phyloP scores from a whole-genome alignment of 1,140 invertebrate species.

The Hypothenemus hampei region DNA sequence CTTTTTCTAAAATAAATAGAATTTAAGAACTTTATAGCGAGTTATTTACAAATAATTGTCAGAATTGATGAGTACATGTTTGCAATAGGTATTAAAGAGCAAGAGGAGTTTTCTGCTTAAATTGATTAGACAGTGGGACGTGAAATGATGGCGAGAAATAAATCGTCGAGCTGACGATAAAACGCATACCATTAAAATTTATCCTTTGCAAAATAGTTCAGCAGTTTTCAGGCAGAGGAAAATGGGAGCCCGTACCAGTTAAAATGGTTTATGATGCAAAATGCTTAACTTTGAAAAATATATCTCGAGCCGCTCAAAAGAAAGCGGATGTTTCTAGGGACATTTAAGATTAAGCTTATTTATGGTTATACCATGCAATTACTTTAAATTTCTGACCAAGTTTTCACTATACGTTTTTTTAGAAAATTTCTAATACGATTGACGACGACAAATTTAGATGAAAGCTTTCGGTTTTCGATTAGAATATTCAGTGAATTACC shows the following conservation, averaged over 20 bases:
- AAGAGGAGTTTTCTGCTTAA: neutral
- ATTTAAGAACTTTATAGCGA: too few species aligned
- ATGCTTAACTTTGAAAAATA: conserved; percentile 24
- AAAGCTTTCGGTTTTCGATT: too few species aligned
- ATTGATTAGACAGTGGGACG: neutral
- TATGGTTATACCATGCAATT: conserved; percentile 27
- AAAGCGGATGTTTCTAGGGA: conserved; percentile 17
- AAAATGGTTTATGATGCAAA: conserved; percentile 22
- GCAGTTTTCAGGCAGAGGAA: conserved; percentile 11
- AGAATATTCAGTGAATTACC: too few species aligned
- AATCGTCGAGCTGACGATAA: conserved; percentile 11
- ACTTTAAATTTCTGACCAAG: conserved; percentile 4
- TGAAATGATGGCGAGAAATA: conserved; percentile 1
- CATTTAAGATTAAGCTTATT: conserved; percentile 22
- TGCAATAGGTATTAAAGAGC: too few species aligned
- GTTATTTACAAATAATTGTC: too few species aligned
- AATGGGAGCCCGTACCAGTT: conserved; percentile 10
- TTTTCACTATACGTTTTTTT: too few species aligned
- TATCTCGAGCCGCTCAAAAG: conserved; percentile 17
- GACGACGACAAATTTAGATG: too few species aligned
- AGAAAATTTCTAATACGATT: too few species aligned
- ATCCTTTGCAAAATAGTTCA: conserved; percentile 17
- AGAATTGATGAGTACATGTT: too few species aligned
- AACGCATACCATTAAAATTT: conserved; percentile 14
- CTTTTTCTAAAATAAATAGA: too few species aligned